Conservation (phyloP, 2,797 vertebrate genomes). For the Aselliscus stoliczkanus region DNA sequence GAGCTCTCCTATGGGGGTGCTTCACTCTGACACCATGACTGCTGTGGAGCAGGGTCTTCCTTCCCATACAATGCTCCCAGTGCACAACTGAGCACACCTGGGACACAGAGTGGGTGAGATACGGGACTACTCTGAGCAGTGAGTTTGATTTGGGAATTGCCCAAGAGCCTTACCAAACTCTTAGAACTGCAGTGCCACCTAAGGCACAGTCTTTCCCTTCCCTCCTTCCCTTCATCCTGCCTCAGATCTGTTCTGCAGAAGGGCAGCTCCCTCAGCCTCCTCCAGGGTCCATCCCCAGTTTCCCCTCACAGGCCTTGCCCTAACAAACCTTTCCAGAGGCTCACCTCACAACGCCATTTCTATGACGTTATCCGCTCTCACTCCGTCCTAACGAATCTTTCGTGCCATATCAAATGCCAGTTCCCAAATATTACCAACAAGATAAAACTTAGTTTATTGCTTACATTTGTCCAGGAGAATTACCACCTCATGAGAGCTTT, state of each 20-base stretch:
- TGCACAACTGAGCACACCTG: background rate
- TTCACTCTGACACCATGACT: no score
- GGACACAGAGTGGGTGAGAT: background rate
- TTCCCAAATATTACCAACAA: background rate
- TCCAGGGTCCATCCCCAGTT: background rate
- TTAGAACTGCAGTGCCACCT: background rate
- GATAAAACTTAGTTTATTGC: background rate
- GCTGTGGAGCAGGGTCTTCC: background rate
- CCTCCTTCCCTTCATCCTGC: background rate
- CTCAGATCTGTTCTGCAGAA: background rate
- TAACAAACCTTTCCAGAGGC: background rate
- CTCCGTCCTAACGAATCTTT: no score
- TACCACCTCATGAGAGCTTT: background rate
- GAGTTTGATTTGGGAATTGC: background rate
- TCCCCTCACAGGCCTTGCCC: background rate
- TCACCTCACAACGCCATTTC: no score
- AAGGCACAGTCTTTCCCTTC: no score
- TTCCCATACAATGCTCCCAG: background rate
- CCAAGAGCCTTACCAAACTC: background rate
- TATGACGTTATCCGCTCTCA: no score
- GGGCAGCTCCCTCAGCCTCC: background rate
- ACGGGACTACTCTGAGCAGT: background rate
- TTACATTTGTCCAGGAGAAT: background rate
- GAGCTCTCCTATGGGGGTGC: no score
- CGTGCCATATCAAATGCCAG: background rate